A percentile compares a stretch with the other conserved stretches of the same genome.
These are phyloP conservation scores for Austrofundulus limnaeus DNA, from an alignment of 2,113 vertebrate species.

Conservation along the genomic window DNA sequence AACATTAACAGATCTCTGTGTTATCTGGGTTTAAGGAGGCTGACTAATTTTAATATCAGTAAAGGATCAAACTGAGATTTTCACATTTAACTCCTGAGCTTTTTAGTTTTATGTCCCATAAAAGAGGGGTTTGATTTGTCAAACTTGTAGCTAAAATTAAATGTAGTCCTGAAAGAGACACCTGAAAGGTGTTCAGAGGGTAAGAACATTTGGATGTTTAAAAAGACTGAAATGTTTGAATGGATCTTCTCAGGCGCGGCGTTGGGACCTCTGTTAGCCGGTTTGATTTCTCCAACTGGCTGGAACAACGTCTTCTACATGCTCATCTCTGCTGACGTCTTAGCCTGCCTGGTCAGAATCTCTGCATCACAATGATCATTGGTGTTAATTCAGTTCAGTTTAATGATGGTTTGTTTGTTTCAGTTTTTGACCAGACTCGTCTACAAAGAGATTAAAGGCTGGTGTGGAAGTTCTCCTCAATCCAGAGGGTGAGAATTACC, in stretches of 20 bases:
- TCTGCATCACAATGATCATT: no score
- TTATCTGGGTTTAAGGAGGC: no score
- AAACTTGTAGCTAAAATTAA: no score
- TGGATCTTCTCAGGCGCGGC: constrained; percentile 83
- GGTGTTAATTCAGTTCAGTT: background rate
- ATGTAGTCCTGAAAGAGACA: no score
- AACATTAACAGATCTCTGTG: no score
- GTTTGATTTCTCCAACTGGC: constrained; percentile 88
- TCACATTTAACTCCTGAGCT: background rate
- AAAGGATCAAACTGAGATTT: background rate
- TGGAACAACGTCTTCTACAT: constrained; percentile 99
- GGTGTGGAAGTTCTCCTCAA: constrained; percentile 75
- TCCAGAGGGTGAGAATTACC: constrained; percentile 80
- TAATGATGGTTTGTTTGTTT: constrained; percentile 11
- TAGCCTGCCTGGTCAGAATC: constrained; percentile 90
- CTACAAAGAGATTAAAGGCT: constrained; percentile 86
- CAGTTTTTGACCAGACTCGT: constrained; percentile 89
- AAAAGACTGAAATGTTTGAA: background rate
- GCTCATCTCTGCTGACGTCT: constrained; percentile 87
- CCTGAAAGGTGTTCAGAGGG: background rate
- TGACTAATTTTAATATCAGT: background rate
- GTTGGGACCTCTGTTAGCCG: constrained; percentile 89
- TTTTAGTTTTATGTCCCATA: background rate
- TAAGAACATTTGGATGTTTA: background rate
- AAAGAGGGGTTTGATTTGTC: no score